Base-by-base conservation (phyloP, 92 coral and sea anemone genomes). In the Epizoanthus ramosus region DNA sequence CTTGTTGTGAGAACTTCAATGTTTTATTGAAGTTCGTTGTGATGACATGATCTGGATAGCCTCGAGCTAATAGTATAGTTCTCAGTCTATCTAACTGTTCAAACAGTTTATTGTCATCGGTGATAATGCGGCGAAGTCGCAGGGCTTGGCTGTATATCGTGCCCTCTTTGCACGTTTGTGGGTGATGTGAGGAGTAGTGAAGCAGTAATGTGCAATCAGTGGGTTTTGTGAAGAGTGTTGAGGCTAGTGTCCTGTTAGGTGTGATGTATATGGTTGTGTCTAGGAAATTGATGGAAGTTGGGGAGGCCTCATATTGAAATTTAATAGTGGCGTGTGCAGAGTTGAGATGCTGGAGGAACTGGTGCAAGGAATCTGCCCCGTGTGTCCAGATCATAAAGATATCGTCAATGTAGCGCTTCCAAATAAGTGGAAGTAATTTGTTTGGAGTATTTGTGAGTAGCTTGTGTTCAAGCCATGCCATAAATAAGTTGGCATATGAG, bases 71-170 rank as follows among this genome's bases (percentile, higher is more conserved):
- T 6, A 81, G 85, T 41, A 69, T 47, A 47, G 53, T 52, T 21
- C 54, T 31, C 25, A 81, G 28, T 52, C 72, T 47, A 19, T 70
- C 21, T 1, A 69, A 65, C 41, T 66, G 71, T n/a, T 33, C 31
- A 28, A 28, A 28, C 0, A 28, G 31, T 28, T 28, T 28, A 28
- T 28, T 28, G 31, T 28, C 31, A 28, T 28, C 31, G 31, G 80
- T 68, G 23, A 71, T 82, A 19, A 23, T 52, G 31, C 86, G 37
- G 18, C 86, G 4, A 45, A 70, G 45, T 81, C 79, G 79, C n/a
- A 81, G 63, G 7, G 80, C 80, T 71, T 82, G 86, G 81, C 80
- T 82, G 56, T 71, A 71, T 63, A 82, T 72, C 2, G 54, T 7
- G 14, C 83, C 83, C n/a, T 35, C 12, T 82, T 82, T 81, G 80